A percentile compares a stretch with the other conserved stretches of the same genome.
These are phyloP conservation scores for Oceanodroma tethys DNA, from an alignment of 2,113 vertebrate genomes.

Conservation along the genomic window DNA sequence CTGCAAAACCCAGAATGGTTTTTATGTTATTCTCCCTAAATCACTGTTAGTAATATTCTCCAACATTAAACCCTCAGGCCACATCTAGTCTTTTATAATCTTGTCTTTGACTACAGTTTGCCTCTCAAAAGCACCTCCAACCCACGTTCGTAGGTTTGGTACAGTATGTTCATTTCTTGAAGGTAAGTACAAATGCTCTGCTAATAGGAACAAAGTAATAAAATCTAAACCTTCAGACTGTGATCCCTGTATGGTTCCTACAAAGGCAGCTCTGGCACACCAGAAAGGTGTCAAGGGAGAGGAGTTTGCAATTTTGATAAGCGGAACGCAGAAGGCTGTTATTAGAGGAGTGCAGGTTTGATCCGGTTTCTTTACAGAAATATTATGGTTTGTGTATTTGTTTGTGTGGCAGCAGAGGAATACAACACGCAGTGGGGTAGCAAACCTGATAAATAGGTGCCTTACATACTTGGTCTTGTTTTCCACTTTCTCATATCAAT, in stretches of 20 bases:
- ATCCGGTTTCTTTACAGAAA: neutral
- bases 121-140: neutral
- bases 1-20: neutral
- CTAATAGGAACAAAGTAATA: neutral
- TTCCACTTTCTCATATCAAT: neutral
- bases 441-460: neutral
- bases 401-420: neutral
- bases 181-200: neutral
- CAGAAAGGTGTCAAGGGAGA: neutral
- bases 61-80: neutral
- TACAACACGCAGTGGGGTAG: neutral
- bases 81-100: neutral
- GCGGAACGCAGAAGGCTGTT: neutral
- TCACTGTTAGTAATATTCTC: neutral
- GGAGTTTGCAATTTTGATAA: neutral
- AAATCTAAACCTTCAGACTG: neutral
- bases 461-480: neutral
- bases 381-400: neutral
- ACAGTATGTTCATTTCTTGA: neutral
- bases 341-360: neutral
- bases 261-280: neutral
- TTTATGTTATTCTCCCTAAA: neutral
- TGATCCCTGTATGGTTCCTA: neutral
- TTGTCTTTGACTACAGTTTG: neutral
- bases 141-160: neutral